Base-by-base conservation (phyloP, 2,113 vertebrate genomes). In the Silurus glanis region DNA sequence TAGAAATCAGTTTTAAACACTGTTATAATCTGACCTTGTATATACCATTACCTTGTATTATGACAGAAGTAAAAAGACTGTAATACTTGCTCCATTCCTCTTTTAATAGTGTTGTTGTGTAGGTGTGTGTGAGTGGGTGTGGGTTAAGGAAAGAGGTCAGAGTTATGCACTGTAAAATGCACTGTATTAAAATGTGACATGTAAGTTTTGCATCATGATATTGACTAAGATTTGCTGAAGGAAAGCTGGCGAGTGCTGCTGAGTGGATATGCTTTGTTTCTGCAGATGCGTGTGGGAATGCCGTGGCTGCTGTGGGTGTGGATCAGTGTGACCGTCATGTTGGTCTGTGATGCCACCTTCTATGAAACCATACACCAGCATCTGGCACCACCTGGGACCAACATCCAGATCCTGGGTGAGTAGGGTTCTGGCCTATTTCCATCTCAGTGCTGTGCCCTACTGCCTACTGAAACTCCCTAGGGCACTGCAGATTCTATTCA, bases 301-400 rank as follows among this genome's bases (percentile, higher is more conserved):
- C 88, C 89, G 84, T 89, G 89, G 89, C 76, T 88, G 84, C 66
- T 84, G 86, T 88, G 84, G 89, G 49, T 89, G 84, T 89, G 89
- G 89, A 87, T 86, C 86, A 89, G 89, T 86, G 51, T 88, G 82
- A 89, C 86, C 49, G 75, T 88, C 76, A 85, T 88, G 82, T 78
- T 88, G 69, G 85, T 86, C 84, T 83, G 86, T 16, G 84, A 89
- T 66, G 89, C 81, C 82, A 89, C 89, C 8, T 89, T 89, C 82
- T 89, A 89, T n/a, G 76, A 88, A 84, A 89, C 89, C 76, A 89
- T 89, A 71, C 89, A 88, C 82, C 84, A 88, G 75, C 89, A 89
- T 82, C 82, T 89, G 82, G 89, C 89, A 23, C 89, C 89, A 13
- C 89, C 89, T 45, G 89, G 89, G 62, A 88, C 89, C 76, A 89